Evolutionary conservation across 2,797 vertebrate genomes (phyloP).

Genomic region (Myotis daubentonii): DNA sequence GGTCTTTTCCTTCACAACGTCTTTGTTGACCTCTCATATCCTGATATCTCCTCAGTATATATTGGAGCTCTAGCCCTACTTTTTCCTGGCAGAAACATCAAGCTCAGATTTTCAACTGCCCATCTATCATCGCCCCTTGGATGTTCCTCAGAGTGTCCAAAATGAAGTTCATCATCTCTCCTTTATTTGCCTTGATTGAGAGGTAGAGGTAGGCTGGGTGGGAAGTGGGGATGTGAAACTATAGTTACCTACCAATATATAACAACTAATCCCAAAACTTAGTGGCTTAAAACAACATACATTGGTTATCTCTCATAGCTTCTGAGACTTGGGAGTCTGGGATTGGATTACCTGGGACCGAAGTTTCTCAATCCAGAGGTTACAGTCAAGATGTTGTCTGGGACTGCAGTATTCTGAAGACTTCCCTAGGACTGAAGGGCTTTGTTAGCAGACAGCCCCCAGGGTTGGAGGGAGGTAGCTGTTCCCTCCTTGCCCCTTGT

Average conservation of each 20-base stretch:
- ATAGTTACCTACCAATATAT: neutral
- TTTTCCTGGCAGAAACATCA: neutral
- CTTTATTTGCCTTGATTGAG: conserved; percentile 4
- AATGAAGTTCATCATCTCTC: neutral
- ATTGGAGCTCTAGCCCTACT: neutral
- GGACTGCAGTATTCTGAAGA: neutral
- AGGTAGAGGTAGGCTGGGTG: neutral
- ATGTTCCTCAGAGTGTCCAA: neutral
- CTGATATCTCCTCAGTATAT: neutral
- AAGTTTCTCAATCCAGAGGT: neutral
- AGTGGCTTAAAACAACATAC: neutral
- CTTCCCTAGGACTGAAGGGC: neutral
- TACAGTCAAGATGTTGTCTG: neutral
- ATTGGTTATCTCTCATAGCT: neutral
- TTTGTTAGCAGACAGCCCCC: neutral
- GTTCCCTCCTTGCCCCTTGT: neutral
- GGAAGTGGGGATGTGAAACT: neutral
- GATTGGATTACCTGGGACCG: neutral
- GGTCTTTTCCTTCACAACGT: neutral
- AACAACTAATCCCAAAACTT: neutral
- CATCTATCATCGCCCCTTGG: neutral
- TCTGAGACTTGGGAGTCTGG: neutral
- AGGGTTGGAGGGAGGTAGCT: neutral
- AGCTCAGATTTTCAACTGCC: neutral
- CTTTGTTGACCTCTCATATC: neutral